These are phyloP conservation scores for Chorisops tibialis DNA, from an alignment of 2,888 invertebrate genomes.

Conservation along the genomic window DNA sequence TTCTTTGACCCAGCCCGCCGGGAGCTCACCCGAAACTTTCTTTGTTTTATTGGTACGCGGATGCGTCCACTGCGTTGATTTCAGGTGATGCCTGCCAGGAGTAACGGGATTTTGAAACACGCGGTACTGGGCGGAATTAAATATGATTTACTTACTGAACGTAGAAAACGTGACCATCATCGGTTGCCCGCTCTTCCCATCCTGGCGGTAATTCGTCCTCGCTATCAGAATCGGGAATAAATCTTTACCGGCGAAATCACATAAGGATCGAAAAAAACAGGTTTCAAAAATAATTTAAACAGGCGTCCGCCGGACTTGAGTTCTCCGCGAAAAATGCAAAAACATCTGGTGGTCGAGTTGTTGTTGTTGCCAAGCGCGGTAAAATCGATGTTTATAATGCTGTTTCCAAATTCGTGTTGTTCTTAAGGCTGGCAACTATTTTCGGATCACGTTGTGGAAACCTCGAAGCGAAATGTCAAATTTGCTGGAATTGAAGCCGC, in stretches of 20 bases:
- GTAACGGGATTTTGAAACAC: background rate
- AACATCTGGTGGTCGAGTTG: too few species aligned
- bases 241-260: constrained; percentile 39
- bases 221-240: constrained; percentile 71
- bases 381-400: too few species aligned
- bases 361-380: too few species aligned
- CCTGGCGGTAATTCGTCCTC: constrained; percentile 95
- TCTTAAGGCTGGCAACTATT: too few species aligned
- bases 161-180: constrained; percentile 88
- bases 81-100: constrained; percentile 62
- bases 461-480: constrained; percentile 12
- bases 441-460: too few species aligned
- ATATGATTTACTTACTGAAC: constrained; percentile 65
- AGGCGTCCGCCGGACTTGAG: too few species aligned
- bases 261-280: constrained; percentile 37
- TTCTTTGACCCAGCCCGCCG: constrained; percentile 84
- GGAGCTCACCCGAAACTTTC: constrained; percentile 74
- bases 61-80: constrained; percentile 89
- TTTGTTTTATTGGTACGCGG: constrained; percentile 84
- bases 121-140: too few species aligned
- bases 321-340: too few species aligned
- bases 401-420: too few species aligned
- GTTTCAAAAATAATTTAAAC: too few species aligned
- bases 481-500: background rate
- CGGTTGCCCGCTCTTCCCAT: constrained; percentile 89